Percentiles rank a stretch among this genome's conserved stretches.
Evolutionary conservation across 1,140 invertebrate genomes (phyloP).

Genomic region (Bombus turneri): DNA sequence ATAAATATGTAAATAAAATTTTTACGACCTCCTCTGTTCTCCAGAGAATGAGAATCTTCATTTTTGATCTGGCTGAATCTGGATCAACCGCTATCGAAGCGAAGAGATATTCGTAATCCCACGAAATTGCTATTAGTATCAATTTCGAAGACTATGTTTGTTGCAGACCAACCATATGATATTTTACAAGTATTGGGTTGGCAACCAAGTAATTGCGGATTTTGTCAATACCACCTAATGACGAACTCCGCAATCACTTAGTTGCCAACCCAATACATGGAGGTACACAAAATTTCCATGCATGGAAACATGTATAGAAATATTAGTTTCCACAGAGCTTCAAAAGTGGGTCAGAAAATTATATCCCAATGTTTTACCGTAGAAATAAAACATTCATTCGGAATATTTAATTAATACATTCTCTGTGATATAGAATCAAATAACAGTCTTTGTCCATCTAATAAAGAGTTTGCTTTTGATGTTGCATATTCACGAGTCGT

Average conservation of each 20-base stretch:
- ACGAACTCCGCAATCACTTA: too few species aligned
- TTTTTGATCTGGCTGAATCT: not conserved
- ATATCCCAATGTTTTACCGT: not conserved
- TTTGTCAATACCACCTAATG: too few species aligned
- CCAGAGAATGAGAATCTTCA: not conserved
- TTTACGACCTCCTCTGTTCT: not conserved
- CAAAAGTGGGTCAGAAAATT: not conserved
- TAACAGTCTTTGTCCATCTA: not conserved
- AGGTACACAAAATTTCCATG: not conserved
- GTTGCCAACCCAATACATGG: too few species aligned
- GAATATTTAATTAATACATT: not conserved
- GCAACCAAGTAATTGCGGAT: too few species aligned
- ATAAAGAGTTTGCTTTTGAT: not conserved
- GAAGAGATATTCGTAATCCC: not conserved
- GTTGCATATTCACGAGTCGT: not conserved
- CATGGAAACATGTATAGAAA: not conserved
- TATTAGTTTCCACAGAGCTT: not conserved
- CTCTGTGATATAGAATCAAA: not conserved
- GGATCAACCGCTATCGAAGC: not conserved
- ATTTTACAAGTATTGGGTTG: too few species aligned
- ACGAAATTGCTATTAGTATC: not conserved
- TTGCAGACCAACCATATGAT: too few species aligned
- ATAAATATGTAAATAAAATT: constrained; percentile 33
- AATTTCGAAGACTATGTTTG: not conserved
- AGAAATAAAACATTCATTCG: not conserved